Base-by-base conservation (phyloP, 1,140 invertebrate genomes). In the Steinernema khuongi region DNA sequence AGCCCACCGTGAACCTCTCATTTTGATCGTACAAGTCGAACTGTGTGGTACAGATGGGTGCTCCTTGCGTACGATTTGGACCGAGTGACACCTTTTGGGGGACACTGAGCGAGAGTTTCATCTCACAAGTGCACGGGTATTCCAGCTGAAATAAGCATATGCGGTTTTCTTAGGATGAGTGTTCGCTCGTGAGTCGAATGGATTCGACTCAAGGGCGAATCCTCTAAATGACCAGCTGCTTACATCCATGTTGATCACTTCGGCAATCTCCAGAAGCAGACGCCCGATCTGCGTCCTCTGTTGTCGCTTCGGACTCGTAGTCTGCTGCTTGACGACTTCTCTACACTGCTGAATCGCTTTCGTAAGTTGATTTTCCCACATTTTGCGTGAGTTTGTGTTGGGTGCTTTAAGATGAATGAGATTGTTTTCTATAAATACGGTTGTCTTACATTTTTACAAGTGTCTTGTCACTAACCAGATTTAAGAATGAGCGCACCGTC, bases 201-300 rank as follows among this genome's bases (percentile, higher is more conserved):
- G n/a, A n/a, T n/a, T n/a, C n/a, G n/a, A n/a, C n/a, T n/a, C n/a
- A n/a, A n/a, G n/a, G n/a, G n/a, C n/a, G n/a, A n/a, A n/a, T n/a
- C n/a, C n/a, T n/a, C n/a, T n/a, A n/a, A n/a, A n/a, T 4, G 19
- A 60, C 22, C 4, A 14, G 14, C 50, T 7, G n/a, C 36, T 60
- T 26, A 60, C 50, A 26, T 60, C 50, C 50, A 60, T 60, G 19
- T 60, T 60, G 50, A 60, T 60, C 50, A 60, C 50, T 60, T 60
- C 50, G 4, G 11, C 22, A 4, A 60, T 26, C 26, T 60, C 50
- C 7, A 60, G 19, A 7, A 60, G 22, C 50, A 60, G 26, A 17
- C 50, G 50, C 14, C 50, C 50, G 4, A 60, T 60, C 19, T 60
- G 50, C 19, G 50, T 22, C 22, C 26, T 60, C 50, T 60, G 50